Conservation (phyloP, 92 coral and sea anemone genomes). For the Parazoanthus darwini region DNA sequence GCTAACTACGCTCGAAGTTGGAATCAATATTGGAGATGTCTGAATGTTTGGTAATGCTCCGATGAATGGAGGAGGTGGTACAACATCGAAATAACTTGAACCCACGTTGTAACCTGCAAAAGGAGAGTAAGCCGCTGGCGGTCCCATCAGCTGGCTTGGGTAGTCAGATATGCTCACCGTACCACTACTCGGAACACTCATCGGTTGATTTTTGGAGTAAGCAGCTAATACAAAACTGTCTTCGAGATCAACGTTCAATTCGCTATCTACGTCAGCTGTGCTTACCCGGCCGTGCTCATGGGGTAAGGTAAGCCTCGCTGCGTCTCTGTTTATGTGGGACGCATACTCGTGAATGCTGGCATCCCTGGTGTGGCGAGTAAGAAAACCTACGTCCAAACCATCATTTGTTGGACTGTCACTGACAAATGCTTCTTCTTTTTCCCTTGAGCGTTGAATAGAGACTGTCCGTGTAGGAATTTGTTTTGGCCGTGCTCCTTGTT, state of each 20-base stretch:
- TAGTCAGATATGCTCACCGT: neutral
- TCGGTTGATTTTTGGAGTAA: neutral
- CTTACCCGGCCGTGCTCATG: neutral
- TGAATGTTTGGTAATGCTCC: neutral
- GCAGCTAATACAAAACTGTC: neutral
- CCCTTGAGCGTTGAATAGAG: neutral
- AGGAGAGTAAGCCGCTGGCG: neutral
- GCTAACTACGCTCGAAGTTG: neutral
- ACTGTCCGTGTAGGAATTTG: neutral
- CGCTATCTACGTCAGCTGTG: neutral
- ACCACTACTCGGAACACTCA: neutral
- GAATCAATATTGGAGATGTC: neutral
- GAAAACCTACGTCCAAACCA: conserved; percentile 11
- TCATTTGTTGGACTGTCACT: neutral
- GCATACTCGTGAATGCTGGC: neutral
- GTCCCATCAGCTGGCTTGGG: neutral
- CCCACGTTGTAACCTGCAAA: neutral
- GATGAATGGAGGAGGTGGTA: neutral
- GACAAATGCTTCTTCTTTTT: neutral
- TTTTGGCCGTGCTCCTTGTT: conserved; percentile 35
- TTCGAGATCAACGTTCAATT: neutral
- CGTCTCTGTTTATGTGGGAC: neutral
- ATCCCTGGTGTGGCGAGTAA: conserved; percentile 25
- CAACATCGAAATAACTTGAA: neutral
- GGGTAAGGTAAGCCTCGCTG: neutral